Conservation (phyloP, 2,113 vertebrate genomes). For the Sphyrna mokarran region DNA sequence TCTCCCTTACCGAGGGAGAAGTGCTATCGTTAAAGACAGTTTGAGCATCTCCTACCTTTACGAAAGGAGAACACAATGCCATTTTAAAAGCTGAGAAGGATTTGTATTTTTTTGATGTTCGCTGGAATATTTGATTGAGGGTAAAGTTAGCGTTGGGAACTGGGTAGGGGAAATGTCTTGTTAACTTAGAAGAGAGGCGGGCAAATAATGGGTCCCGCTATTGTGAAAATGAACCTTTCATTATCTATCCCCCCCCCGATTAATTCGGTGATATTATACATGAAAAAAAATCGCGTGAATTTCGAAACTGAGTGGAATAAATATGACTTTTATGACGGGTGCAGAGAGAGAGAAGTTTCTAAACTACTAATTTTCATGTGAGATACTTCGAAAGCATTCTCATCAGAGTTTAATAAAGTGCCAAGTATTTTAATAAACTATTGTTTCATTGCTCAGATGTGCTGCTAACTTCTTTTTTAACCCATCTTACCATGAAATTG, state of each 20-base stretch:
- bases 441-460: constrained; percentile 87
- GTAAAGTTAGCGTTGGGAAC: background rate
- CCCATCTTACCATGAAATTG: constrained; percentile 99
- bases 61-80: background rate
- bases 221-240: background rate
- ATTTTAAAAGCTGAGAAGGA: background rate
- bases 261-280: background rate
- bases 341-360: background rate
- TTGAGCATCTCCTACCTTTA: background rate
- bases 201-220: background rate
- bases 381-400: background rate
- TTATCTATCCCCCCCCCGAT: background rate
- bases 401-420: constrained; percentile 50
- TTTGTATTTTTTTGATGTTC: background rate
- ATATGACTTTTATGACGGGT: background rate
- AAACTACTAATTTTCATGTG: background rate
- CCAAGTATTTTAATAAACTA: constrained; percentile 95
- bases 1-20: background rate
- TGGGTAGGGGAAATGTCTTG: background rate
- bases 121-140: background rate
- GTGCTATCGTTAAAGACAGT: background rate
- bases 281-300: background rate
- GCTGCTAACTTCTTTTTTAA: constrained; percentile 90
- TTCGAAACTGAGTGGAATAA: background rate
- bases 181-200: background rate